A percentile compares a stretch with the other conserved stretches of the same genome.
Evolutionary conservation across 2,113 vertebrate genomes (phyloP).

Genomic region (Gavia stellata): DNA sequence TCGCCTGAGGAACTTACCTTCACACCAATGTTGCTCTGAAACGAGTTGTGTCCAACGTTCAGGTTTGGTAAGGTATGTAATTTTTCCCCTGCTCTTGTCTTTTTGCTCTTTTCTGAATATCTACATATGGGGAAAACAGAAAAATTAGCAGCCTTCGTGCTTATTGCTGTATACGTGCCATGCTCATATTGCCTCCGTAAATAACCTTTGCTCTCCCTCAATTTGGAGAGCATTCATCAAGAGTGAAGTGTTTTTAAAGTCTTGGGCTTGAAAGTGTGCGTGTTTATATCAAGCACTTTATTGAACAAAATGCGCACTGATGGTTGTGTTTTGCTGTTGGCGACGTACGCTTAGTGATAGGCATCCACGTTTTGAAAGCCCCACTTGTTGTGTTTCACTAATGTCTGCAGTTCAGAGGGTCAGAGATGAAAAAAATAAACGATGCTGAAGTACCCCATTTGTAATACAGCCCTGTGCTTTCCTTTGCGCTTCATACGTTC

Average conservation of each 20-base stretch:
- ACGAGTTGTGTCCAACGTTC: neutral
- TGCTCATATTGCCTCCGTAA: neutral
- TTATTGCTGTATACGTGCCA: neutral
- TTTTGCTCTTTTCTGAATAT: neutral
- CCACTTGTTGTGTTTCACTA: neutral
- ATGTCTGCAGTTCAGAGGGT: neutral
- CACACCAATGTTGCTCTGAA: conserved; percentile 70
- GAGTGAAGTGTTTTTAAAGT: neutral
- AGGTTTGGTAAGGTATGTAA: conserved; percentile 64
- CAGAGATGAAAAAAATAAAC: neutral
- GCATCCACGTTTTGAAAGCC: neutral
- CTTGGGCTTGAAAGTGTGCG: neutral
- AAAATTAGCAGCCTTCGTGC: neutral
- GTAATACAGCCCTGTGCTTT: neutral
- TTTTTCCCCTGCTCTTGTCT: neutral
- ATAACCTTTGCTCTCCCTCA: neutral
- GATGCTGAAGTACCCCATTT: neutral
- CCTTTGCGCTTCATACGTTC: neutral
- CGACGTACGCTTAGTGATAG: neutral
- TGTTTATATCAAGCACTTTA: neutral
- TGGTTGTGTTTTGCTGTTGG: neutral
- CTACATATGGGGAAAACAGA: neutral
- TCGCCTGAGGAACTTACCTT: conserved; percentile 26
- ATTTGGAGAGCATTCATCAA: neutral
- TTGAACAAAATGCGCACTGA: neutral